phyloP scores from a whole-genome alignment of 37 sponge, comb jelly and placozoan species.

The Spongilla lacustris region DNA sequence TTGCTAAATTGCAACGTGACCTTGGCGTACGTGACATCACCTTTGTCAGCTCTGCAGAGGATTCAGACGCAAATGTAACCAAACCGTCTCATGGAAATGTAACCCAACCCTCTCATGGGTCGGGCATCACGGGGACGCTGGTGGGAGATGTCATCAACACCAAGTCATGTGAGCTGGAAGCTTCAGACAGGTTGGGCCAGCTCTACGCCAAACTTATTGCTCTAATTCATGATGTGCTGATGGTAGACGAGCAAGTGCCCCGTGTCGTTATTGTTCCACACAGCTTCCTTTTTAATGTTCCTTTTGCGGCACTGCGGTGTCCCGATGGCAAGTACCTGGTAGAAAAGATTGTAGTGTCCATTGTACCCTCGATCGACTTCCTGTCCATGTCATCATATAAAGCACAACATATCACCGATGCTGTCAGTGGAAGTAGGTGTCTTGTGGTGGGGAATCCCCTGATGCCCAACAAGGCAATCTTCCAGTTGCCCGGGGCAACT shows the following conservation, averaged over 20 bases:
- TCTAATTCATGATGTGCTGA: conserved; percentile 7
- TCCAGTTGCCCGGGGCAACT: conserved; percentile 52
- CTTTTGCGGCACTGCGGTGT: conserved; percentile 36
- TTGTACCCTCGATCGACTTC: conserved; percentile 31
- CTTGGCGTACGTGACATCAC: conserved; percentile 12
- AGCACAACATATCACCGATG: not conserved
- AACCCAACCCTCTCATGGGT: not conserved
- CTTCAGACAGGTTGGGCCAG: not conserved
- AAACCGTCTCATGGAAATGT: not conserved
- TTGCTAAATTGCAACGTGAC: conserved; percentile 17
- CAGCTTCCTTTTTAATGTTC: conserved; percentile 40
- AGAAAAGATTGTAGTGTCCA: conserved; percentile 23
- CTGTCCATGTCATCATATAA: not conserved
- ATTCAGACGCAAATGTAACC: not conserved
- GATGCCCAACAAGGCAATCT: conserved; percentile 44
- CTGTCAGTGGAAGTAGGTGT: not conserved
- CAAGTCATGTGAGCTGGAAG: not conserved
- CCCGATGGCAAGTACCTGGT: conserved; percentile 20
- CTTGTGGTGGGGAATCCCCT: conserved; percentile 43
- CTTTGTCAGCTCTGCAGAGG: not conserved
- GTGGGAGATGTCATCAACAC: not conserved
- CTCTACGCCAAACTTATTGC: conserved; percentile 12
- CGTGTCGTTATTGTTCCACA: conserved; percentile 51
- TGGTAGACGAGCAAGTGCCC: not conserved
- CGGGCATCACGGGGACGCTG: not conserved